A percentile compares a stretch with the other conserved stretches of the same genome.
Evolutionary conservation across 1,140 invertebrate species (phyloP).

Genomic region (Temnothorax longispinosus): DNA sequence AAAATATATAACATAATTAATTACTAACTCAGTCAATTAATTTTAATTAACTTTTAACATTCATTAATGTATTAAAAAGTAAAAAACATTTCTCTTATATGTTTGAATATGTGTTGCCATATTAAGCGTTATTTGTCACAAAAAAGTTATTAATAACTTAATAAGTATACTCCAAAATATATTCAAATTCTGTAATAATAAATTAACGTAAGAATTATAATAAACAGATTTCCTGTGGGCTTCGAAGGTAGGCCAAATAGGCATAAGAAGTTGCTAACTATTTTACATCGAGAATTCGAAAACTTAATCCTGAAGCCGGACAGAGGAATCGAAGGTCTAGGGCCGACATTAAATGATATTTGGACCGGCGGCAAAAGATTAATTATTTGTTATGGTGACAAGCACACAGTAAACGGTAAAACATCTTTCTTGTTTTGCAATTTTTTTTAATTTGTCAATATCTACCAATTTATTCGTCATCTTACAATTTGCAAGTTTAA

Average conservation of each 20-base stretch:
- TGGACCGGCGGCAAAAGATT: constrained; percentile 88
- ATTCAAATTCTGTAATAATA: neutral
- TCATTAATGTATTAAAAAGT: neutral
- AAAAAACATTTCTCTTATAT: neutral
- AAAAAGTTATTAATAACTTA: constrained; percentile 12
- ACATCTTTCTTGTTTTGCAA: neutral
- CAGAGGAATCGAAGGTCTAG: constrained; percentile 83
- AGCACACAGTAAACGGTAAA: constrained; percentile 86
- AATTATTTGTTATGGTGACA: constrained; percentile 89
- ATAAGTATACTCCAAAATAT: neutral
- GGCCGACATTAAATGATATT: constrained; percentile 88
- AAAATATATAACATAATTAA: neutral
- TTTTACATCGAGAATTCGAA: constrained; percentile 88
- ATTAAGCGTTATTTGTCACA: neutral
- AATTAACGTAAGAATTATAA: constrained; percentile 1
- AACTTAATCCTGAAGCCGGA: constrained; percentile 85
- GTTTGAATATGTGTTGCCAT: neutral
- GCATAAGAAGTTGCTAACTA: constrained; percentile 87
- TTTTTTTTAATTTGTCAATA: neutral
- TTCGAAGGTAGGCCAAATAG: constrained; percentile 86
- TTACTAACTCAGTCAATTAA: neutral
- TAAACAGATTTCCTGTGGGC: constrained; percentile 89
- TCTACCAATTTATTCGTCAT: neutral
- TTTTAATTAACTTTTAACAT: neutral
- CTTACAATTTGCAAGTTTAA: neutral